Evolutionary conservation across 2,113 vertebrate genomes (phyloP).

Genomic region (Rutilus rutilus): DNA sequence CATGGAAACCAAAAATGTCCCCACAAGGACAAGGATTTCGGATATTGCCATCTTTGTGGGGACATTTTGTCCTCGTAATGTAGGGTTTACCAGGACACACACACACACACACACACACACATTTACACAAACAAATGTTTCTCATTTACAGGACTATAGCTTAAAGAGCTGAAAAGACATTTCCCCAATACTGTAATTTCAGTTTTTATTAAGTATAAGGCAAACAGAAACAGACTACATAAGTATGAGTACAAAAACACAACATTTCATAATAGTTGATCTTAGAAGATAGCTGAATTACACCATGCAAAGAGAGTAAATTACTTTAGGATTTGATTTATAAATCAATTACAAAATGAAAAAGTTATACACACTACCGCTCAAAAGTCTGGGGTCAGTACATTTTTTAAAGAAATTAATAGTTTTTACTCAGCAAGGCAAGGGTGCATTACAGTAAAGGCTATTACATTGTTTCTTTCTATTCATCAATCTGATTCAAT

Average conservation of each 20-base stretch:
- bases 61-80: too few relatives aligned
- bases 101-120: background rate
- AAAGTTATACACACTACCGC: background rate
- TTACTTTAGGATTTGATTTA: background rate
- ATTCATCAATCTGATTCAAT: too few relatives aligned
- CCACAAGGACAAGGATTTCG: too few relatives aligned
- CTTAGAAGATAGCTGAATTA: background rate
- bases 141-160: background rate
- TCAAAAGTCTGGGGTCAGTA: background rate
- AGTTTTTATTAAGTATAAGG: background rate
- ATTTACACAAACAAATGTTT: background rate
- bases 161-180: background rate
- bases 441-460: too few relatives aligned
- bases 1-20: too few relatives aligned
- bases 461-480: too few relatives aligned
- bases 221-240: background rate
- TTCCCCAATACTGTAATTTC: background rate
- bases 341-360: background rate
- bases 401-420: background rate
- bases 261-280: too few relatives aligned
- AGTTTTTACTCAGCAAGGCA: background rate
- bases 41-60: too few relatives aligned
- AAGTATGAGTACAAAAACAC: background rate
- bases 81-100: too few relatives aligned
- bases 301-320: background rate